Percentiles rank a stretch among this genome's conserved stretches.
Conservation (phyloP, 1,140 invertebrate genomes). For the Proctacanthus coquilletti region DNA sequence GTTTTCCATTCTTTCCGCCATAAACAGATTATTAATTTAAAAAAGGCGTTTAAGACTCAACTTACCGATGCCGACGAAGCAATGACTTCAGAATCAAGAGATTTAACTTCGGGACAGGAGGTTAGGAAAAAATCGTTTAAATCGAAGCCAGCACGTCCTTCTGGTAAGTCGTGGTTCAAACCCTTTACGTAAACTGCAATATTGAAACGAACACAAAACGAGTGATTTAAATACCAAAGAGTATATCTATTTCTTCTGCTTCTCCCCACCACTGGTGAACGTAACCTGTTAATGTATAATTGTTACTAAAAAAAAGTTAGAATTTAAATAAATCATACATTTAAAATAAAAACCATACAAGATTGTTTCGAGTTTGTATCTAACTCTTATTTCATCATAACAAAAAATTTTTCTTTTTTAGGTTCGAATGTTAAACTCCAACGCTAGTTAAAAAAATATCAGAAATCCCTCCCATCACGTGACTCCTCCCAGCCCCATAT, state of each 20-base stretch:
- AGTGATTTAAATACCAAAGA: neutral
- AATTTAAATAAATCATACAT: neutral
- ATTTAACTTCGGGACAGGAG: slow-evolving; percentile 16
- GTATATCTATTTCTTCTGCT: neutral
- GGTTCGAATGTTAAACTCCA: neutral
- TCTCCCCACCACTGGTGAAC: neutral
- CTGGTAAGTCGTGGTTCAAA: slow-evolving; percentile 16
- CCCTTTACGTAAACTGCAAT: slow-evolving; percentile 6
- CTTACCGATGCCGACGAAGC: slow-evolving; percentile 43
- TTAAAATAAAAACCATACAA: neutral
- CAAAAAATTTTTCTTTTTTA: neutral
- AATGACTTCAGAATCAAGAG: slow-evolving; percentile 41
- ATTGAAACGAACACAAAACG: neutral
- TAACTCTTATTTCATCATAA: neutral
- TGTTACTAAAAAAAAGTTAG: neutral
- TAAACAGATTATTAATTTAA: slow-evolving; percentile 56
- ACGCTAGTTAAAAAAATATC: no score
- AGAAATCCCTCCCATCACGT: no score
- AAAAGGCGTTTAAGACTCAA: slow-evolving; percentile 66
- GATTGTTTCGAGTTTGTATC: neutral
- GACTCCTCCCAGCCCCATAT: no score
- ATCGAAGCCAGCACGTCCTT: slow-evolving; percentile 18
- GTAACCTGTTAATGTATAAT: neutral
- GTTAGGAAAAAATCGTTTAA: slow-evolving; percentile 22
- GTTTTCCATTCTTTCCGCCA: no score